These are phyloP conservation scores for crab-eating macaque (Macaca fascicularis) DNA, from an alignment of 2,113 vertebrate species.

Conservation along the genomic window T2T-MFA8v1.1 NC_088390.1:13457001-13457500, in stretches of 20 bases:
- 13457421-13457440: not conserved
- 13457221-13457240: not conserved
- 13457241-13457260: not conserved
- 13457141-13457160: not conserved
- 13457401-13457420: not conserved
- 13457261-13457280: not conserved
- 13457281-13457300: not conserved
- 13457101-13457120: not conserved
- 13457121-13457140: not conserved
- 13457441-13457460: not conserved
- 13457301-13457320: not conserved
- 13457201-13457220: not conserved
- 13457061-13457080: no score
- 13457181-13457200: not conserved
- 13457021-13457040: no score
- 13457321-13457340: not conserved
- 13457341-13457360: not conserved
- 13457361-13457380: not conserved
- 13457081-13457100: no score
- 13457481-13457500: not conserved
- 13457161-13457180: not conserved
- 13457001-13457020: no score
- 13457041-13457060: no score
- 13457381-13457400: not conserved
- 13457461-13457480: not conserved